Evolutionary conservation across 2,888 invertebrate genomes (phyloP).

Genomic region (Sepiola atlantica): DNA sequence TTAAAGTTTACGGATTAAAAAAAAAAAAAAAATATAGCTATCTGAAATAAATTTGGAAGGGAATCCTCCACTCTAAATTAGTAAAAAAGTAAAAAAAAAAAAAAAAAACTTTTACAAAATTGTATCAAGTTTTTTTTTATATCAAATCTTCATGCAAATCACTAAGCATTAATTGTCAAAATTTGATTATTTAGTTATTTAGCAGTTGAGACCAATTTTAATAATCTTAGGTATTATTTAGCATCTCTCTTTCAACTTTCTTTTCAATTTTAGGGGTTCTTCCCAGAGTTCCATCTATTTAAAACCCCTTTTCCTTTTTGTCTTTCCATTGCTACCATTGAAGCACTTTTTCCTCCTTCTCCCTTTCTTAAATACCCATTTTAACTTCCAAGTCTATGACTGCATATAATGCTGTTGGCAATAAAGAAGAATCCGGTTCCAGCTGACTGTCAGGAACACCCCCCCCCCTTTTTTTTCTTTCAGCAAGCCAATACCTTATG

Average conservation of each 20-base stretch:
- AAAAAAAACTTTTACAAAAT: too few species aligned
- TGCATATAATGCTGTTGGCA: neutral
- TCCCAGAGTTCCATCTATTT: neutral
- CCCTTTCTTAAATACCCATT: neutral
- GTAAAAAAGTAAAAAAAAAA: too few species aligned
- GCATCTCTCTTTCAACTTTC: neutral
- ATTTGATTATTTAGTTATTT: neutral
- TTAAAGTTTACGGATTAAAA: too few species aligned
- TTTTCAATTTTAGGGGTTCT: neutral
- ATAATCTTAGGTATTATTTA: neutral
- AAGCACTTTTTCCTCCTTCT: neutral
- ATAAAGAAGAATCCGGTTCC: neutral
- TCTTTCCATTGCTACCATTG: neutral
- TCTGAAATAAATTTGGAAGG: too few species aligned
- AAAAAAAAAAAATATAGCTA: too few species aligned
- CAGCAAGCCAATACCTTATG: neutral
- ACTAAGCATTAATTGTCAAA: neutral
- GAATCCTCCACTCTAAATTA: too few species aligned
- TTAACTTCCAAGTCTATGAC: neutral
- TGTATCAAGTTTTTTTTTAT: too few species aligned
- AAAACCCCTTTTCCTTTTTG: neutral
- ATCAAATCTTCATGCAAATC: neutral
- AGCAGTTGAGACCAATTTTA: neutral
- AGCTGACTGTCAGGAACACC: neutral
- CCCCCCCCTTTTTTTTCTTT: neutral